phyloP scores from a whole-genome alignment of 92 coral and sea anemone species.

The Isaurus tuberculatus region DNA sequence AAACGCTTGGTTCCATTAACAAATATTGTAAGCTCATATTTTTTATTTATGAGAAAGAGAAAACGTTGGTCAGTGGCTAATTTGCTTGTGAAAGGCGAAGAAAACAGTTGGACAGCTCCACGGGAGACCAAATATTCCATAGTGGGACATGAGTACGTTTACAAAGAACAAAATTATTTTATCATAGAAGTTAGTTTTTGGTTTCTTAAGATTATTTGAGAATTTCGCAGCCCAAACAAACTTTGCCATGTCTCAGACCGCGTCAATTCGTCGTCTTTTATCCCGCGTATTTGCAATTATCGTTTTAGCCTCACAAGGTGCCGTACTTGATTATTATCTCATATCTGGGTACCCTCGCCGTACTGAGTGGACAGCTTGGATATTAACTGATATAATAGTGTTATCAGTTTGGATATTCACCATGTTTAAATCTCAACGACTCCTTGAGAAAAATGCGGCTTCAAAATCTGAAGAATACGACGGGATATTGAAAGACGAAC shows the following conservation, averaged over 20 bases:
- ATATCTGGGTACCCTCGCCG: slow-evolving; percentile 54
- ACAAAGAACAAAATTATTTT: too few species aligned
- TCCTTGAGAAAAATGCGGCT: slow-evolving; percentile 53
- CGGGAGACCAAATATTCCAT: too few species aligned
- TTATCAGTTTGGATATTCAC: slow-evolving; percentile 75
- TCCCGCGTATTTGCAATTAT: slow-evolving; percentile 71
- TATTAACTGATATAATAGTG: slow-evolving; percentile 75
- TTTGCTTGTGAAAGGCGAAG: too few species aligned
- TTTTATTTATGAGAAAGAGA: too few species aligned
- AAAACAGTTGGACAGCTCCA: too few species aligned
- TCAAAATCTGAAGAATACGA: slow-evolving; percentile 19
- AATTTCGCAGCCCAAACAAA: not conserved
- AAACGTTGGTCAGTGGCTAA: too few species aligned
- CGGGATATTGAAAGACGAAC: slow-evolving; percentile 62
- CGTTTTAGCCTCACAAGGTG: slow-evolving; percentile 78
- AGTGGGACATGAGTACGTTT: too few species aligned
- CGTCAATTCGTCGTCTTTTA: slow-evolving; percentile 60
- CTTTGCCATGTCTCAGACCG: slow-evolving; percentile 44
- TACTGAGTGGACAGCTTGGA: slow-evolving; percentile 79
- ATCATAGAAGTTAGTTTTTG: too few species aligned
- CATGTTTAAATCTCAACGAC: slow-evolving; percentile 80
- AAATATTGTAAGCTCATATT: too few species aligned
- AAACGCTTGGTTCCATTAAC: too few species aligned
- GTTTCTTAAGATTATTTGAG: too few species aligned
- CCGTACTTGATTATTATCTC: slow-evolving; percentile 72